A percentile compares a stretch with the other conserved stretches of the same genome.
phyloP scores from a whole-genome alignment of 2,113 vertebrate genomes.

The Zapornia atra region DNA sequence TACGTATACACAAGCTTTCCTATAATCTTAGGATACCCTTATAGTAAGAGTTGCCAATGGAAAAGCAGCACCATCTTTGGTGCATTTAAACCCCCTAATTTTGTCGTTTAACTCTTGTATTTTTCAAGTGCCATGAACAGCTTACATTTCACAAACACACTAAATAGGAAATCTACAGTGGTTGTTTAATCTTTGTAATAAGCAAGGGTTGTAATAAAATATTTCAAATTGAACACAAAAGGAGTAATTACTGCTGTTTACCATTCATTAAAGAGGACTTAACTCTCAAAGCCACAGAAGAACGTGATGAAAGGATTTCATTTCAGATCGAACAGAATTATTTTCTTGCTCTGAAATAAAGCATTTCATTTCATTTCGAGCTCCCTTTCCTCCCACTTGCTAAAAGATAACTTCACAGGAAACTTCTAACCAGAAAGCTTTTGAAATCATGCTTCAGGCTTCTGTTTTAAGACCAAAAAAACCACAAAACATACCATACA shows the following conservation, averaged over 20 bases:
- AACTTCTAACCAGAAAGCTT: background rate
- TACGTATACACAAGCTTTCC: background rate
- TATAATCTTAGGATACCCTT: background rate
- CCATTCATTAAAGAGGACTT: conserved; percentile 23
- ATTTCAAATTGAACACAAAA: conserved; percentile 28
- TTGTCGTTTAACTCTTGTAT: background rate
- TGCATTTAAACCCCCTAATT: background rate
- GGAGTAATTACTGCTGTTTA: conserved; percentile 13
- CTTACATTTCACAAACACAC: background rate
- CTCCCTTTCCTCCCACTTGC: background rate
- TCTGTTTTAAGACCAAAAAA: background rate
- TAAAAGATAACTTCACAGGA: conserved; percentile 1
- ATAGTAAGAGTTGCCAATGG: background rate
- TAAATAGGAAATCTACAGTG: background rate
- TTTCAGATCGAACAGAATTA: background rate
- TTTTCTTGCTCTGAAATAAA: conserved; percentile 8
- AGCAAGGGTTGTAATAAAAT: conserved; percentile 21
- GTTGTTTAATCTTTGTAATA: background rate
- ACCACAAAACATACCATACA: background rate
- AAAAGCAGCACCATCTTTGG: background rate
- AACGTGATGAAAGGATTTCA: background rate
- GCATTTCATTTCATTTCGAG: background rate
- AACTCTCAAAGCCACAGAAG: background rate
- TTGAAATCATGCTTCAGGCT: background rate
- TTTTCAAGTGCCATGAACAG: background rate